Evolutionary conservation across 1,140 invertebrate species (phyloP), one percentile per base, ranked within the genome.

Genomic region (Hesperophylax magnus): DNA sequence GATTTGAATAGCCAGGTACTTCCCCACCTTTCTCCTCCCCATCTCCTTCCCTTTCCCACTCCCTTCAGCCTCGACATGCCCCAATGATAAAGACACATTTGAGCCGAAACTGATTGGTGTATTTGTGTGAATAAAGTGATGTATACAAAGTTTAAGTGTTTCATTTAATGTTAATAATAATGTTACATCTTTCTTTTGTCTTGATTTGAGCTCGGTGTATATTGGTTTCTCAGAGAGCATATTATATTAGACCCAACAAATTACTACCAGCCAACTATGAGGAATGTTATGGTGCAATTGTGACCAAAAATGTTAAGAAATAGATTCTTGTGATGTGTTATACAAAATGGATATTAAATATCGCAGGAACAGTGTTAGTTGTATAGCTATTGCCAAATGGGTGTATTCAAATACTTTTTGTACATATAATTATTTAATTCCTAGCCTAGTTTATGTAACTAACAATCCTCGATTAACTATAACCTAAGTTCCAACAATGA

Each of bases 321-420:
- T 78, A 78, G 77, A 56, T 78, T 69, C 18, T 78, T 24, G 15
- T 31, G 74, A 60, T 47, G 74, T 76, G 58, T 76, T 58, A 61
- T 76, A 27, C 58, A 60, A 54, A 24, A 47, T 56, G 61, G 78
- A 27, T 79, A 74, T 79, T 58, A 39, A 72, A 72, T 79, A 60
- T 24, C 67, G 22, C 47, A 60, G 27, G 20, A 79, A 76, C 20
- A 18, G 52, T 69, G 34, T 24, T 24, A 78, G 24, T 67, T 56
- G 39, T 53, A 54, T 53, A 78, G 77, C 52, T 6, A 79, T 79
- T 72, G 78, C 78, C 78, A 79, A 79, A 79, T 60, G 78, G 63
- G 58, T 76, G 60, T 67, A 15, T 27, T 56, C n/a, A 74, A 71
- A 58, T 47, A 72, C 52, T 52, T 54, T 52, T 54, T 79, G 63